phyloP scores from a whole-genome alignment of 2,113 vertebrate species.

The Atractosteus spatula region DNA sequence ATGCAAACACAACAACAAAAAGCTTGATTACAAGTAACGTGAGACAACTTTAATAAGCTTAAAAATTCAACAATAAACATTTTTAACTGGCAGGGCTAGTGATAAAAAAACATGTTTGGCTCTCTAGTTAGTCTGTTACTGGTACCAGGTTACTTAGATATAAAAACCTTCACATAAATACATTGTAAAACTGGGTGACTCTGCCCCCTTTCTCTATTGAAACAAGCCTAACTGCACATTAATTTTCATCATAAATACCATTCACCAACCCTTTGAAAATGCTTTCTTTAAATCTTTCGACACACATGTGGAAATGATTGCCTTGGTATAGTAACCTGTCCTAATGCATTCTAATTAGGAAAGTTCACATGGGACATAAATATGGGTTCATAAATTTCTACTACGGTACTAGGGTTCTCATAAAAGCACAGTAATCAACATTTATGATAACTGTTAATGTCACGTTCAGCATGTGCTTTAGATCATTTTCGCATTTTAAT shows the following conservation, averaged over 20 bases:
- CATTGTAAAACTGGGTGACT: slow-evolving; percentile 31
- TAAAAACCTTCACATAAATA: slow-evolving; percentile 35
- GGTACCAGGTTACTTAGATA: slow-evolving; percentile 33
- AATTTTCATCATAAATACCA: slow-evolving; percentile 36
- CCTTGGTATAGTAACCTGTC: slow-evolving; percentile 22
- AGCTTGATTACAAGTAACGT: too few relatives aligned
- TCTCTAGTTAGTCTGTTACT: neutral
- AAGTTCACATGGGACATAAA: slow-evolving; percentile 32
- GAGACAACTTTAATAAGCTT: too few relatives aligned
- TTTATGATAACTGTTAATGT: neutral
- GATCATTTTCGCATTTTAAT: neutral
- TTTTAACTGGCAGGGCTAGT: too few relatives aligned
- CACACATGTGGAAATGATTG: slow-evolving; percentile 10
- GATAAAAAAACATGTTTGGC: too few relatives aligned
- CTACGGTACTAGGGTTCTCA: slow-evolving; percentile 19
- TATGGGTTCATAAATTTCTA: too few relatives aligned
- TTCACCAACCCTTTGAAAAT: slow-evolving; percentile 23
- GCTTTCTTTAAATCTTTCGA: slow-evolving; percentile 4
- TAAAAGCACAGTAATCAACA: neutral
- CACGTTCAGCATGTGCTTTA: slow-evolving; percentile 22
- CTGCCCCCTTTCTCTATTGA: slow-evolving; percentile 25
- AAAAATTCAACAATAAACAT: too few relatives aligned
- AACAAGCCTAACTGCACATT: slow-evolving; percentile 20
- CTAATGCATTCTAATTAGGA: slow-evolving; percentile 21
- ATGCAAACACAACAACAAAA: too few relatives aligned